Conservation (phyloP, 2,113 vertebrate genomes). For the Pipa parva region DNA sequence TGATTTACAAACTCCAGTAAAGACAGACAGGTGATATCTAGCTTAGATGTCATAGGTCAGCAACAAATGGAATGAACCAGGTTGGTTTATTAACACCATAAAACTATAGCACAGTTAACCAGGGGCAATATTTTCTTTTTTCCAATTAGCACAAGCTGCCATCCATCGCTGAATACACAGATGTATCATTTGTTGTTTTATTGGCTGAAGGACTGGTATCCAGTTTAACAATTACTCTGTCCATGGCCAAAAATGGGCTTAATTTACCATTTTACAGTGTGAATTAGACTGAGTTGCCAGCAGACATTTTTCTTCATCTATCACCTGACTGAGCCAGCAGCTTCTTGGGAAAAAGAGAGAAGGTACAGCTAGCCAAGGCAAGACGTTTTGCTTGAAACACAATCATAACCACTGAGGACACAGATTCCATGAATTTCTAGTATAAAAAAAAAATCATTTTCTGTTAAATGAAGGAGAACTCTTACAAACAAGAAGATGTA, state of each 20-base stretch:
- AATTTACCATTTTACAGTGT: constrained; percentile 42
- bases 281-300: constrained; percentile 37
- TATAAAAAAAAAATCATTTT: constrained; percentile 18
- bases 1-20: no score
- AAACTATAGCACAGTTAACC: no score
- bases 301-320: constrained; percentile 29
- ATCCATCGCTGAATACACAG: not conserved
- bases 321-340: constrained; percentile 17
- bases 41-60: no score
- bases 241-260: constrained; percentile 27
- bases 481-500: not conserved
- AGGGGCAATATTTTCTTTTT: no score
- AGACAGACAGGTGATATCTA: no score
- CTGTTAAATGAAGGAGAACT: constrained; percentile 1
- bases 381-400: constrained; percentile 2
- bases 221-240: constrained; percentile 37
- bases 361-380: constrained; percentile 8
- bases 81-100: no score
- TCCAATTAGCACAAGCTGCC: not conserved
- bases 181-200: constrained; percentile 11
- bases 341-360: constrained; percentile 12
- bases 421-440: not conserved
- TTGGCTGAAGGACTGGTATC: constrained; percentile 10
- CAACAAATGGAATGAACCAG: no score
- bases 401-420: not conserved